Percentiles rank a stretch among this genome's conserved stretches.
Evolutionary conservation across 2,113 vertebrate species (phyloP).

Genomic region (Mus musculus): DNA sequence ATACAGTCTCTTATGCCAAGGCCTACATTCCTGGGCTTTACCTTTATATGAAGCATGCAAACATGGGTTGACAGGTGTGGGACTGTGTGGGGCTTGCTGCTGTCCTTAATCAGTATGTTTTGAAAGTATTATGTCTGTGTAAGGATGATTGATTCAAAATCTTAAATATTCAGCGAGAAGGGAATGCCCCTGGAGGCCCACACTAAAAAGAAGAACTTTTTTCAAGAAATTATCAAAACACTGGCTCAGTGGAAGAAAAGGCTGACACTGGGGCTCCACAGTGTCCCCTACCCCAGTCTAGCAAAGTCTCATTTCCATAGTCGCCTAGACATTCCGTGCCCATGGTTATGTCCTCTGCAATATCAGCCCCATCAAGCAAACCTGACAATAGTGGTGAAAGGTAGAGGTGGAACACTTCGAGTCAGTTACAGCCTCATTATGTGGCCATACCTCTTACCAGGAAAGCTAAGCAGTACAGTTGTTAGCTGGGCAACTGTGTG

Average conservation of each 20-base stretch:
- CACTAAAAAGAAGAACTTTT: constrained; percentile 31
- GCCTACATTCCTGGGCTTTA: background rate
- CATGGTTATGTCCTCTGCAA: background rate
- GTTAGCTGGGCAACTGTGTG: background rate
- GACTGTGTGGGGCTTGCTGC: background rate
- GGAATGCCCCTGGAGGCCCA: constrained; percentile 37
- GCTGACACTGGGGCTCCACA: background rate
- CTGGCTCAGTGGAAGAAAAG: constrained; percentile 57
- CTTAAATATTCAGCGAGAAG: background rate
- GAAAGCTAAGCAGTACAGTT: background rate
- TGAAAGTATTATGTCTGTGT: background rate
- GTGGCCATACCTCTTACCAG: background rate
- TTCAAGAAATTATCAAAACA: constrained; percentile 4
- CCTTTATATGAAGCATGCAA: background rate
- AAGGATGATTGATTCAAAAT: background rate
- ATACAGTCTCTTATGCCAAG: background rate
- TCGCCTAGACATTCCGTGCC: background rate
- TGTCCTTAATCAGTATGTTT: background rate
- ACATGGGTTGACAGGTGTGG: background rate
- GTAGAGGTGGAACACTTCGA: background rate
- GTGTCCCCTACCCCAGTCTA: background rate
- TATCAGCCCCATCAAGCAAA: background rate
- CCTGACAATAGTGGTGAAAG: background rate
- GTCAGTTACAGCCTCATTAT: background rate
- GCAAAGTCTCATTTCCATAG: background rate